Evolutionary conservation across 1,140 invertebrate genomes (phyloP), one percentile per base, ranked within the genome.

Genomic region (Heliconius nattereri): DNA sequence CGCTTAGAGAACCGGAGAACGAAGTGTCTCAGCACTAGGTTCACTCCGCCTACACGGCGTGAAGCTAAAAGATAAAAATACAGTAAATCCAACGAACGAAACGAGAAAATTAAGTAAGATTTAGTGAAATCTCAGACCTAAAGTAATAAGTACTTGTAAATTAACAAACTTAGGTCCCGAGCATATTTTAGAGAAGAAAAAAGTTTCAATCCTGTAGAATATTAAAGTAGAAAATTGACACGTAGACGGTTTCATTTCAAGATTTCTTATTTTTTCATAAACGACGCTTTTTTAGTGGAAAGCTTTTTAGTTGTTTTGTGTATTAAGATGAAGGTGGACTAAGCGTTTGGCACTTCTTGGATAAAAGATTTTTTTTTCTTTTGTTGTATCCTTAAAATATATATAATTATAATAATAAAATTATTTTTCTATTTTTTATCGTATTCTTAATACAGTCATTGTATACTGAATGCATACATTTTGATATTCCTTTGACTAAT

Each of bases 61-160:
- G 8, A 60, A 60, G 20, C 9, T 26, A 60, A 60, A 60, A 26
- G 13, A 26, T 13, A 66, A 29, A 16, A 13, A 26, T 3, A 1
- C 11, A n/a, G 23, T 66, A 66, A 66, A 26, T 26, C n/a, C 11
- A 11, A 66, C 60, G 23, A 66, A 49, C 73, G 73, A 52, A 75
- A 79, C 76, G 75, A 77, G 75, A 74, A 80, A 80, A 76, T 80
- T 73, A 77, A 80, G 71, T 40, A 76, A 80, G 37, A 77, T 76
- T 73, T n/a, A 80, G 49, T 52, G 75, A 26, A 35, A 70, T 74
- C 11, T 26, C 78, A 20, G 26, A 32, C 20, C 60, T 49, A 20
- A 60, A 74, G 78, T 52, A 37, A 13, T 49, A 60, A 74, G 78
- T 52, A 37, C 35, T 49, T 75, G 52, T 75, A 75, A 79, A 75